Conservation (phyloP, 92 coral and sea anemone species). For the Siderastrea radians region DNA sequence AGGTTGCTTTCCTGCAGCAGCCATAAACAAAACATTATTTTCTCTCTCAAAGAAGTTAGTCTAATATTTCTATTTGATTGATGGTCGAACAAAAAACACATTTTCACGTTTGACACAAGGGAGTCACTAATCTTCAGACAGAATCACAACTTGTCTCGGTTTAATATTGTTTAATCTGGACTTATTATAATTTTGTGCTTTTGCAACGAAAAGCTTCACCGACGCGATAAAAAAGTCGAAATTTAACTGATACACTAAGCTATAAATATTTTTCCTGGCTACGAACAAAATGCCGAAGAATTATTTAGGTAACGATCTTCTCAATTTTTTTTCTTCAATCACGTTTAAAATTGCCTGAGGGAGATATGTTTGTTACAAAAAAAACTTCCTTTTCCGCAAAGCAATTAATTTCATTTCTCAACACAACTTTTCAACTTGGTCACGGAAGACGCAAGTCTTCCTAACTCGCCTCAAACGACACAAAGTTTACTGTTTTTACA, state of each 20-base stretch:
- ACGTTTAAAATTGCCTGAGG: not conserved
- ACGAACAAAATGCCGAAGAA: too few species aligned
- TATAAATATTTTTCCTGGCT: too few species aligned
- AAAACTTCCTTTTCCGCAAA: slow-evolving; percentile 13
- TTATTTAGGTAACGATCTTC: too few species aligned
- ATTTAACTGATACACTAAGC: not conserved
- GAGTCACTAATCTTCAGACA: too few species aligned
- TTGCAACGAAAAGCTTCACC: not conserved
- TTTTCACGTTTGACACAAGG: not conserved
- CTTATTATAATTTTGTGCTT: not conserved
- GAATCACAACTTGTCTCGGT: not conserved
- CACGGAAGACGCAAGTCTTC: slow-evolving; percentile 3
- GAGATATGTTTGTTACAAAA: slow-evolving; percentile 1
- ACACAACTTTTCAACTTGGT: not conserved
- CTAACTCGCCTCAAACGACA: not conserved
- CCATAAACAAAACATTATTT: not conserved
- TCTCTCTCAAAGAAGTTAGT: too few species aligned
- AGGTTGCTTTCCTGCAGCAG: not conserved
- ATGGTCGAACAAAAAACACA: not conserved
- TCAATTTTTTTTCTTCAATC: not conserved
- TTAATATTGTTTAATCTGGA: not conserved
- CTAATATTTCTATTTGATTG: not conserved
- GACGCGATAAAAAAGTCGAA: not conserved
- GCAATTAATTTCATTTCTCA: slow-evolving; percentile 16
- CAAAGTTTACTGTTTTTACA: not conserved